Evolutionary conservation across 92 coral and sea anemone genomes (phyloP).

Genomic region (Chrysogorgia sp.): DNA sequence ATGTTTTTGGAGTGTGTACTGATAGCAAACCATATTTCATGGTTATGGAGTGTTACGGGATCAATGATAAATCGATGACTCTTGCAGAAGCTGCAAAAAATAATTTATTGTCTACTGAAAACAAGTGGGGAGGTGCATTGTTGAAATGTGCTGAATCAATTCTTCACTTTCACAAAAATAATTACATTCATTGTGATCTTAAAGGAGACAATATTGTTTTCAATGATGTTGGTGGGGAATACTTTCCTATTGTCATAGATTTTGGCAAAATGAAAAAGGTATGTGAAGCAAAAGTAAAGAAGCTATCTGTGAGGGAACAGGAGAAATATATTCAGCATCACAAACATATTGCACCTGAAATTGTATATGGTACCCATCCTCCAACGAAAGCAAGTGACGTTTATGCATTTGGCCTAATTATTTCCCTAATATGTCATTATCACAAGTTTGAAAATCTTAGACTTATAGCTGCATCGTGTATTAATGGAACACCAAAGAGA

Average conservation of each 20-base stretch:
- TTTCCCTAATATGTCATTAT: slow-evolving; percentile 1
- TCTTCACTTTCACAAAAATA: not conserved
- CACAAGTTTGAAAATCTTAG: slow-evolving; percentile 5
- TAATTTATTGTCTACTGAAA: not conserved
- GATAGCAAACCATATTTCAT: not conserved
- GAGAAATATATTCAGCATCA: not conserved
- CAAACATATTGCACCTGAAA: slow-evolving; percentile 28
- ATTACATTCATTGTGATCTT: slow-evolving; percentile 14
- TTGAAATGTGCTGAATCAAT: slow-evolving; percentile 3
- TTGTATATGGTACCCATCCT: not conserved
- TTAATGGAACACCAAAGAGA: slow-evolving; percentile 5
- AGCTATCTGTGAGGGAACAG: slow-evolving; percentile 5
- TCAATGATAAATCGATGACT: not conserved
- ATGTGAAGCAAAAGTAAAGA: not conserved
- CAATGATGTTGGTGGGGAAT: not conserved
- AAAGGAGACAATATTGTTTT: slow-evolving; percentile 6
- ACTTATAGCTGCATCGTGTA: not conserved
- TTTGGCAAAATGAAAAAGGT: slow-evolving; percentile 7
- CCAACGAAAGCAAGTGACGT: slow-evolving; percentile 6
- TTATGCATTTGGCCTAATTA: slow-evolving; percentile 15
- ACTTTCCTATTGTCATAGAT: not conserved
- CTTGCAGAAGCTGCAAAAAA: not conserved
- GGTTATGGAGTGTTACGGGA: slow-evolving; percentile 9
- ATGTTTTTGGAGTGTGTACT: not conserved
- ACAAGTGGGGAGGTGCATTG: slow-evolving; percentile 4